Percentiles rank a stretch among this genome's conserved stretches.
Conservation (phyloP, 1,140 invertebrate genomes). For the Apis laboriosa region DNA sequence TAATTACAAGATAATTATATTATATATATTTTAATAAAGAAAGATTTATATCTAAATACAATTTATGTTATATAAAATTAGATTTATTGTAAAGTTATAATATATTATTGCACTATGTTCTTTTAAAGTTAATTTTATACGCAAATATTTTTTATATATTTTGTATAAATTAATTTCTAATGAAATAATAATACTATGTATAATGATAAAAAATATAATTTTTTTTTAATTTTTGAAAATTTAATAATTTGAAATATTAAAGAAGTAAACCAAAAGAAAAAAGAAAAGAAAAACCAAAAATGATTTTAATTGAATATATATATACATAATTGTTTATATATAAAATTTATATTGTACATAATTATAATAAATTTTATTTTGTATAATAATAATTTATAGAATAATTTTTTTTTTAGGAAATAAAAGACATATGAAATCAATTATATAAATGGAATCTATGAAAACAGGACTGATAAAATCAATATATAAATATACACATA, state of each 20-base stretch:
- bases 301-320: not conserved
- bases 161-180: not conserved
- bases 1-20: not conserved
- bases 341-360: not conserved
- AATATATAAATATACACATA: constrained; percentile 21
- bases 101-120: not conserved
- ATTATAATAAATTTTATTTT: not conserved
- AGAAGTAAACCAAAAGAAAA: too few species aligned
- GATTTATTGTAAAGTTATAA: constrained; percentile 8
- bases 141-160: not conserved
- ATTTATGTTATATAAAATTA: not conserved
- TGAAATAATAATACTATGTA: not conserved
- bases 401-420: too few species aligned
- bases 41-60: not conserved
- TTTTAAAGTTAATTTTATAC: not conserved
- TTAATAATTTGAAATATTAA: not conserved
- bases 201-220: not conserved
- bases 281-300: too few species aligned
- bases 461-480: constrained; percentile 8
- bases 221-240: not conserved
- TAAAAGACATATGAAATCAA: not conserved
- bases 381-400: not conserved
- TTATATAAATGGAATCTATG: constrained; percentile 11
- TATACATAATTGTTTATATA: not conserved
- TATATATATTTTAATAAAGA: not conserved